phyloP scores from a whole-genome alignment of 1,140 invertebrate genomes.

The Trichogramma pretiosum region DNA sequence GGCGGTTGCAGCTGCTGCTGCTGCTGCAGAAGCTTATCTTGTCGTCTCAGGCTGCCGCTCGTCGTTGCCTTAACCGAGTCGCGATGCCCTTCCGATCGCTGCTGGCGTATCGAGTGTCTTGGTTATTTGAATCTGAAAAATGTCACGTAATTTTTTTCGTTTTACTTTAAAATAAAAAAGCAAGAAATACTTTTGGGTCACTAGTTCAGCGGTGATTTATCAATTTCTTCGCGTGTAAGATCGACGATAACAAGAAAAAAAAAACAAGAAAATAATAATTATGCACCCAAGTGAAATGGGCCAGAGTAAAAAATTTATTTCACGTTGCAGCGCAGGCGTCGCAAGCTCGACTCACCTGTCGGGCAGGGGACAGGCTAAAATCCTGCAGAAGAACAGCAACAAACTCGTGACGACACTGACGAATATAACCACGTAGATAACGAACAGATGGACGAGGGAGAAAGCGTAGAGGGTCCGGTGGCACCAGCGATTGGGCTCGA shows the following conservation, averaged over 20 bases:
- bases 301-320: too few species aligned
- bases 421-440: slow-evolving; percentile 56
- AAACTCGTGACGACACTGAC: slow-evolving; percentile 51
- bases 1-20: too few species aligned
- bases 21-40: slow-evolving; percentile 27
- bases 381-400: slow-evolving; percentile 53
- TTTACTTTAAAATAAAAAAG: not conserved
- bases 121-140: slow-evolving; percentile 44
- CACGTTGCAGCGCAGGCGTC: not conserved
- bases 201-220: too few species aligned
- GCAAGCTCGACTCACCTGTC: slow-evolving; percentile 38
- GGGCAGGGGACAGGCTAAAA: slow-evolving; percentile 60
- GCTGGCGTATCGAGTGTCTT: slow-evolving; percentile 31
- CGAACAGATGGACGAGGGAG: slow-evolving; percentile 61
- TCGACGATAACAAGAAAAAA: too few species aligned
- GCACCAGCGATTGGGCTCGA: slow-evolving; percentile 67
- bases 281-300: too few species aligned
- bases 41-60: slow-evolving; percentile 11
- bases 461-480: slow-evolving; percentile 69
- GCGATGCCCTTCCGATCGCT: slow-evolving; percentile 21
- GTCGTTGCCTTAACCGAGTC: slow-evolving; percentile 22
- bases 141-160: not conserved
- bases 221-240: too few species aligned
- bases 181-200: too few species aligned
- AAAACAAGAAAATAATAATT: too few species aligned